Conservation (phyloP, 2,797 vertebrate species). For the Melanotaenia trifasciata region DNA sequence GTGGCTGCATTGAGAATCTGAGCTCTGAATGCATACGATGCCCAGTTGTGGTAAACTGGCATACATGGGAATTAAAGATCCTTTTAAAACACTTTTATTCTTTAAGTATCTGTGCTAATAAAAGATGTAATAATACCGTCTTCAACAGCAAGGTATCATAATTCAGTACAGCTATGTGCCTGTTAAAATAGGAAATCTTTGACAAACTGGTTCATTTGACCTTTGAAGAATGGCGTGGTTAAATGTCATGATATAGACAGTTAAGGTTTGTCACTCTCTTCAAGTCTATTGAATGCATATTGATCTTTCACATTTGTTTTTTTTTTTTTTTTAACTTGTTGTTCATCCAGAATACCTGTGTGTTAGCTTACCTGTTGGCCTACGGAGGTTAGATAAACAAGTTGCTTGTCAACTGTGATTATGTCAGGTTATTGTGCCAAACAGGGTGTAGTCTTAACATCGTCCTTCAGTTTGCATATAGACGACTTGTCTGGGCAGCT, state of each 20-base stretch:
- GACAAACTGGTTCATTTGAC: neutral
- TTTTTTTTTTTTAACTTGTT: neutral
- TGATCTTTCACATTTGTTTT: neutral
- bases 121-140: neutral
- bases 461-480: conserved; percentile 14
- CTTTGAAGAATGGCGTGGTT: neutral
- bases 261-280: neutral
- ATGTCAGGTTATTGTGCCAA: conserved; percentile 2
- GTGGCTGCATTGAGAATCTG: neutral
- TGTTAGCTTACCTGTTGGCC: neutral
- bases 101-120: neutral
- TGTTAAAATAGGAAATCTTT: neutral
- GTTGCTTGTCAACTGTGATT: neutral
- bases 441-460: conserved; percentile 17
- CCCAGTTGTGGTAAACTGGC: neutral
- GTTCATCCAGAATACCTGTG: neutral
- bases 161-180: neutral
- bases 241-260: neutral
- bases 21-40: neutral
- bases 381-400: neutral
- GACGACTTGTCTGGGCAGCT: conserved; percentile 47
- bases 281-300: neutral
- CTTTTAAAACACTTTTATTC: neutral
- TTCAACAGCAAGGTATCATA: neutral
- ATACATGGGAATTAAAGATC: neutral